Evolutionary conservation across 2,888 invertebrate genomes (phyloP), one percentile per base, ranked within the genome.

Genomic region (Sinelater perroti): DNA sequence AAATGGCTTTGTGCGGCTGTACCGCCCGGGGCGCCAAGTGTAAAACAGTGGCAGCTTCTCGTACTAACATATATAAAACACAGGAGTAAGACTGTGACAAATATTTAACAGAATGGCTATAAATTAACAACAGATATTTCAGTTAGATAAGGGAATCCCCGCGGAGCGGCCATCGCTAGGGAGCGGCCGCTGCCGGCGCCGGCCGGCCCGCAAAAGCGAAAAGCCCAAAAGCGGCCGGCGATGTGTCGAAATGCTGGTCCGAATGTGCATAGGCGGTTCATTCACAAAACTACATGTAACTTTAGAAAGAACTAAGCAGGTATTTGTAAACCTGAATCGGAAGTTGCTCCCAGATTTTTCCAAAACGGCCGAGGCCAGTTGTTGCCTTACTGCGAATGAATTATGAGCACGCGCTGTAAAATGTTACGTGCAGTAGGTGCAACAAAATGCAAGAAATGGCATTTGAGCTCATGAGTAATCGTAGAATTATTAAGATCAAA

Each of bases 21-120:
- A 73, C 74, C 71, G 60, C 76, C 73, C 57, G 72, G 63, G 55
- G 75, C 52, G 72, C 52, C 36, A 46, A 62, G 76, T 74, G 76
- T 76, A 76, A 76, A 77, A 76, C 77, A 75, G 77, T 77, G 77
- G 77, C 77, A 75, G 75, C 71, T 70, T 71, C 73, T 71, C 72
- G 70, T 72, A 72, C 70, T 70, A 74, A 73, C 73, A 73, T 74
- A 73, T 73, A 75, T 75, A 75, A 76, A 73, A 75, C 75, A 76
- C 71, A 69, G 72, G 70, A 72, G 70, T 72, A 70, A 70, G 77
- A 77, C 77, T 77, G 74, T 76, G 76, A 77, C 76, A 77, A 77
- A 77, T 77, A 75, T 75, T 74, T 73, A 74, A 72, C 72, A 70
- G 72, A 71, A 71, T 70, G 70, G 67, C 66, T 72, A 77, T 78